Conservation (phyloP, 2,797 vertebrate species). For the Xenopus petersii region DNA sequence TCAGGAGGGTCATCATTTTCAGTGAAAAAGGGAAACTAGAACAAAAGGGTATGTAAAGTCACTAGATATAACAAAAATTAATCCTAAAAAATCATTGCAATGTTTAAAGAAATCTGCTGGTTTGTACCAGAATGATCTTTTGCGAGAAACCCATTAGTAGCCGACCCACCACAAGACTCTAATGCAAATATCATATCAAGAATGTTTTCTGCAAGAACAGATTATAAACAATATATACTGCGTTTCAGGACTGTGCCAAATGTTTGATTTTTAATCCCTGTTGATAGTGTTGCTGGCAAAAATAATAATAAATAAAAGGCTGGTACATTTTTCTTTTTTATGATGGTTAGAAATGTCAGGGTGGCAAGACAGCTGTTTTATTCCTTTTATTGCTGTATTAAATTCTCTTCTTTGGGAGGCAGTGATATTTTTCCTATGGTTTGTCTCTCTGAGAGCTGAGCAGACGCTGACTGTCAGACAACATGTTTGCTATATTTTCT, state of each 20-base stretch:
- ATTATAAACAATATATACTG: constrained; percentile 11
- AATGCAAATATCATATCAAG: too few species aligned
- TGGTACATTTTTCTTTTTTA: constrained; percentile 18
- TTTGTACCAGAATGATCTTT: too few species aligned
- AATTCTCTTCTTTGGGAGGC: constrained; percentile 21
- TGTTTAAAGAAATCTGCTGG: too few species aligned
- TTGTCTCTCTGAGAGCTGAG: constrained; percentile 20
- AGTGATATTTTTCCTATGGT: constrained; percentile 18
- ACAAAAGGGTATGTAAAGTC: too few species aligned
- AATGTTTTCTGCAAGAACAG: background rate
- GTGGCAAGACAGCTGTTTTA: constrained; percentile 31
- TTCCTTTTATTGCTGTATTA: constrained; percentile 32
- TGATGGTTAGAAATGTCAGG: constrained; percentile 18
- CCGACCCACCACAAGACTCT: background rate
- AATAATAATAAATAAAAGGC: constrained; percentile 25
- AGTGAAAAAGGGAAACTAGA: background rate
- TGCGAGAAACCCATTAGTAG: too few species aligned
- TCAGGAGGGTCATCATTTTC: too few species aligned
- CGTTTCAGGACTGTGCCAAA: background rate
- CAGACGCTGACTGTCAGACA: constrained; percentile 4
- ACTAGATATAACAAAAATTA: too few species aligned
- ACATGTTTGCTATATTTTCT: background rate
- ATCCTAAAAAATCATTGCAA: too few species aligned
- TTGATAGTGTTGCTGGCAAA: background rate
- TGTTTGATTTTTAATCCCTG: background rate